Base-by-base conservation (phyloP, 1,140 invertebrate genomes). In the Dreissena polymorpha region DNA sequence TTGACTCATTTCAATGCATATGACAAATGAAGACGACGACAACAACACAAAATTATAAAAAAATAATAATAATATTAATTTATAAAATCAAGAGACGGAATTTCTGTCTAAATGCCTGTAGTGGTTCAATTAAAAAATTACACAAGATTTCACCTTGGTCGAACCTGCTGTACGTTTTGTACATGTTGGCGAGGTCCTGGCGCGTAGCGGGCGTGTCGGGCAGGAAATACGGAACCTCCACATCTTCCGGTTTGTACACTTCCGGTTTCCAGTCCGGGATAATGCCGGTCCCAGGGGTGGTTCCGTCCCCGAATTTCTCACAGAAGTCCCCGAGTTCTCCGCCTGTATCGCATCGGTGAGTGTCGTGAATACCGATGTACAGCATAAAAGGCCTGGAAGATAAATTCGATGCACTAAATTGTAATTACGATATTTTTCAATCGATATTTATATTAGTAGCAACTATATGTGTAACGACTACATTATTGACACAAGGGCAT, bases 211-310 rank as follows among this genome's bases (percentile, higher is more conserved):
- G 95, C 0, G 97, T 97, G 88, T 98, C 95, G 89, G 96, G 95
- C n/a, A 98, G 93, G 91, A 95, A 96, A 90, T 96, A 97, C 0
- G 97, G 97, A 53, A 97, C 93, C 80, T 96, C 92, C 27, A 98
- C 94, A 90, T 97, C 95, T 29, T 96, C 95, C 93, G 96, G 96
- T 87, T 96, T 94, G 93, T 98, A 98, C 90, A 96, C 95, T 91
- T 96, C 95, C 10, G 97, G 97, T 83, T 94, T 93, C 97, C 97
- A 98, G 91, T 98, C 97, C 7, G 96, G 95, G 84, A 98, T 98
- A 1, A 88, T 89, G 7, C 97, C 97, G 94, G 95, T 95, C 14
- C 86, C 87, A 27, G 95, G 96, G 8, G 79, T 82, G 89, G 97
- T 95, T 0, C 97, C 97, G 88, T 96, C 96, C 14, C 97, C 97